Base-by-base conservation (phyloP, 53 echinoderm and acorn worm genomes). In the Paracentrotus lividus region DNA sequence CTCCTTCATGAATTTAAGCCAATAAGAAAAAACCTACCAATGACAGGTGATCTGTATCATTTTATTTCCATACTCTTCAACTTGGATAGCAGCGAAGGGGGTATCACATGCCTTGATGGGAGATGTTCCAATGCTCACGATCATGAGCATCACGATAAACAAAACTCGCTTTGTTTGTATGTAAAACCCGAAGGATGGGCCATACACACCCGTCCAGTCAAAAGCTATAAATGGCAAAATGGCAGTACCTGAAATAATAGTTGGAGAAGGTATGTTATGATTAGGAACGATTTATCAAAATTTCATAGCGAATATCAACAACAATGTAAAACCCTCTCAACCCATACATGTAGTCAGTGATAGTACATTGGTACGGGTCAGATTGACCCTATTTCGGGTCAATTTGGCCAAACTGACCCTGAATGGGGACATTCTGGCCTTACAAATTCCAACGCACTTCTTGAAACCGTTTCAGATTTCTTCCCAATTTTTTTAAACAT, bases 1-100 rank as follows among this genome's bases (percentile, higher is more conserved):
- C n/a, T n/a, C n/a, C n/a, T n/a, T n/a, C n/a, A n/a, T n/a, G n/a
- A n/a, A n/a, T n/a, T n/a, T n/a, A n/a, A n/a, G n/a, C n/a, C n/a
- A n/a, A n/a, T 40, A n/a, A 42, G 49, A 27, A 8, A 47, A 38
- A 18, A 51, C 94, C 29, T 86, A 94, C 94, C 94, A 94, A 55
- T 92, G 92, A 42, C 86, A 94, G 3, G 72, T 68, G n/a, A 56
- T 55, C 75, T 69, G 94, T 47, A 94, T 90, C 8, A 77, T 77
- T 42, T 58, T 69, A 64, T 53, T 27, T 92, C 94, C 94, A 36
- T 68, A 85, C 67, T 94, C 87, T 55, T 94, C 94, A 60, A 90
- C 58, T 56, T 94, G 94, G 8, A 92, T 68, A 20, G 43, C 88
- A 34, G 92, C 40, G 45, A 86, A 94, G 10, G 94, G 94, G 16